Evolutionary conservation across 2,888 invertebrate species (phyloP), one percentile per base, ranked within the genome.

Genomic region (Holacanthella duospinosa): DNA sequence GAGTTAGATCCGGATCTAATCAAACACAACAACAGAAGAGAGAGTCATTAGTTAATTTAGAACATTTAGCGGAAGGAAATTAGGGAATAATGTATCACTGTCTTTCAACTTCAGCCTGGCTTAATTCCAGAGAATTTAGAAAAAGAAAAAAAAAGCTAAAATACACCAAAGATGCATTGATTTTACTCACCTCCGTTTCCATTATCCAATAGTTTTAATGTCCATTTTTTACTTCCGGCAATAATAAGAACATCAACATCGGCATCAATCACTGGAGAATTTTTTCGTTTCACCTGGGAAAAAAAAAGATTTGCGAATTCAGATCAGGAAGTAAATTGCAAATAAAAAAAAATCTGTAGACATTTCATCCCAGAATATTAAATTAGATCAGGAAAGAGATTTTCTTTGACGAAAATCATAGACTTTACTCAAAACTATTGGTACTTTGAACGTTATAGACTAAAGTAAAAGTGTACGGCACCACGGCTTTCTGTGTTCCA

Each of bases 1-100:
- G 81, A 28, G 81, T 81, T 43, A 85, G 79, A 75, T 86, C 86
- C 1, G 84, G 84, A 76, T 85, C 85, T 80, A 70, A 27, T 12
- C 71, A 68, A 64, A 62, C 57, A 56, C n/a, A n/a, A 29, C 43
- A 21, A 25, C 26, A 27, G 29, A 28, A 28, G 16, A 57, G 16
- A 28, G 53, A 3, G 21, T 28, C 26, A 55, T 26, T 55, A 55
- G 19, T 24, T 12, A 3, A 55, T 16, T 12, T 16, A 55, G 9
- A 55, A 53, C 54, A n/a, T 53, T 21, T n/a, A n/a, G n/a, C n/a
- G n/a, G n/a, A n/a, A n/a, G n/a, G n/a, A n/a, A n/a, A n/a, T n/a
- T n/a, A n/a, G n/a, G n/a, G n/a, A n/a, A n/a, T n/a, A n/a, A n/a
- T n/a, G n/a, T n/a, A n/a, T n/a, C n/a, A n/a, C n/a, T n/a, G n/a